Evolutionary conservation across 1,140 invertebrate species (phyloP).

Genomic region (Eumaeus atala): DNA sequence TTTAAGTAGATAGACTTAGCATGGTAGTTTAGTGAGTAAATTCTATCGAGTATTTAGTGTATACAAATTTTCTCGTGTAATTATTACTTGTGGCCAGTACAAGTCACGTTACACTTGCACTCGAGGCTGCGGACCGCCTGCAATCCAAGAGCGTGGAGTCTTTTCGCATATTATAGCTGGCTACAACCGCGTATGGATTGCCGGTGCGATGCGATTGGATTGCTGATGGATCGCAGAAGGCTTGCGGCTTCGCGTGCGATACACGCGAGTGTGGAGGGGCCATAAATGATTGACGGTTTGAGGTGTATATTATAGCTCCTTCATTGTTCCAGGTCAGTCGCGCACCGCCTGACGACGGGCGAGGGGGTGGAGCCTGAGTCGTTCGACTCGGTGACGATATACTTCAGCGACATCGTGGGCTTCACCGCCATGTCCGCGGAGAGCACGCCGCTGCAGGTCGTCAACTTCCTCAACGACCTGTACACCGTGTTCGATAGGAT

Average conservation of each 20-base stretch:
- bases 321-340: constrained; percentile 81
- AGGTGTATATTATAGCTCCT: neutral
- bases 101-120: too few species aligned
- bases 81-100: too few species aligned
- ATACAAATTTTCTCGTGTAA: too few species aligned
- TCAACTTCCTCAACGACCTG: constrained; percentile 95
- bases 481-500: constrained; percentile 96
- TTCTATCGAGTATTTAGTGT: too few species aligned
- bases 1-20: constrained; percentile 1
- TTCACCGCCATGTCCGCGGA: constrained; percentile 97
- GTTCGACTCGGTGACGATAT: constrained; percentile 95
- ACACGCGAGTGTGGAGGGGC: neutral
- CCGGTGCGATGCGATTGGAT: neutral
- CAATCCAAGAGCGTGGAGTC: too few species aligned
- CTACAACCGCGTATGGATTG: too few species aligned
- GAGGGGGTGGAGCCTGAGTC: constrained; percentile 95
- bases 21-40: neutral
- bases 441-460: constrained; percentile 94
- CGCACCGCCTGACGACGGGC: constrained; percentile 88
- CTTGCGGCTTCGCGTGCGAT: neutral
- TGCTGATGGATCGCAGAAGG: neutral
- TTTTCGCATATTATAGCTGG: too few species aligned
- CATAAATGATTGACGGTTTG: too few species aligned
- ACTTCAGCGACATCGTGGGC: constrained; percentile 99
- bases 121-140: too few species aligned